A percentile compares a stretch with the other conserved stretches of the same genome.
Conservation (phyloP, 2,888 invertebrate genomes). For the Drosophila multiciliata region DNA sequence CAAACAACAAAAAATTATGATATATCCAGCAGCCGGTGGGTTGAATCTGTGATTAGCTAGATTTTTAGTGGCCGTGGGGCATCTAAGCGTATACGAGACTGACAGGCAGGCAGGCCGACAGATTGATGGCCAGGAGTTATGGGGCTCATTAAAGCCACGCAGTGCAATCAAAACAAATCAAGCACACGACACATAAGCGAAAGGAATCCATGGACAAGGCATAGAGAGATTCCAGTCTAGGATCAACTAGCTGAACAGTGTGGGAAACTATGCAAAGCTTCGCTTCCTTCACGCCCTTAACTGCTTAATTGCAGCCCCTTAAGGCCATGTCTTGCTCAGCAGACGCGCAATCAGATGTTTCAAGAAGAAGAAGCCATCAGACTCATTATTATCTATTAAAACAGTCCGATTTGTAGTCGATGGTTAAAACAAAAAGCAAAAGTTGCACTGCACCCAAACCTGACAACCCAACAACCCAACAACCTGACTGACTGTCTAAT, state of each 20-base stretch:
- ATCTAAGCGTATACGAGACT: conserved; percentile 26
- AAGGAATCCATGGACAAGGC: conserved; percentile 15
- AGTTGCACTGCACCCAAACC: conserved; percentile 29
- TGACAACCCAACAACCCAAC: conserved; percentile 46
- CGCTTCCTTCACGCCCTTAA: conserved; percentile 64
- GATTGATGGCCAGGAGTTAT: conserved; percentile 64
- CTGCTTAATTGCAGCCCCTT: conserved; percentile 80
- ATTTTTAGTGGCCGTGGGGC: conserved; percentile 27
- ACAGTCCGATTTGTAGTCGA: conserved; percentile 61
- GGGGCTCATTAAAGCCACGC: conserved; percentile 77
- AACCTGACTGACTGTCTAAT: conserved; percentile 71
- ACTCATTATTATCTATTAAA: conserved; percentile 81
- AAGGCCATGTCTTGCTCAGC: conserved; percentile 49
- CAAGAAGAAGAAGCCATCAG: conserved; percentile 24
- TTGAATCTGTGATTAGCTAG: conserved; percentile 64
- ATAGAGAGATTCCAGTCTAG: conserved; percentile 36
- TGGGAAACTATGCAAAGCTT: conserved; percentile 63
- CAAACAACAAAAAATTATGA: conserved; percentile 71
- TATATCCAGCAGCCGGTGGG: conserved; percentile 49
- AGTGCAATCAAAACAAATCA: conserved; percentile 80
- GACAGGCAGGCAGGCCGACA: conserved; percentile 40
- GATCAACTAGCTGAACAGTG: conserved; percentile 47
- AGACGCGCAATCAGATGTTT: neutral
- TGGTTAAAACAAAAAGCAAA: conserved; percentile 46
- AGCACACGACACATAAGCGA: conserved; percentile 68